Percentiles rank a stretch among this genome's conserved stretches.
These are phyloP conservation scores for Entelurus aequoreus DNA, from an alignment of 2,113 vertebrate genomes.

Conservation along the genomic window DNA sequence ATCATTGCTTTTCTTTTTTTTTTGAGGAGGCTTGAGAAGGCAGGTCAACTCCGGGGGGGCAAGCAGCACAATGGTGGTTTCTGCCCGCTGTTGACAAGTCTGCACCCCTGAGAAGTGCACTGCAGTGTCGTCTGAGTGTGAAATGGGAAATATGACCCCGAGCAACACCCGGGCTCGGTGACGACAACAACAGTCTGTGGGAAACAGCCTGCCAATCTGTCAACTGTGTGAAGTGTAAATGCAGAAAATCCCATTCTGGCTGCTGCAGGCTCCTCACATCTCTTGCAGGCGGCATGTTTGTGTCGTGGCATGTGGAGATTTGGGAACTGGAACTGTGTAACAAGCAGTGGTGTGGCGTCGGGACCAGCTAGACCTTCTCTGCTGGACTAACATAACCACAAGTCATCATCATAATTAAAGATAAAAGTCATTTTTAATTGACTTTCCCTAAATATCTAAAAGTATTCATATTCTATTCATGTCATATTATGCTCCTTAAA, in stretches of 20 bases:
- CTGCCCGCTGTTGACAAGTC: constrained; percentile 24
- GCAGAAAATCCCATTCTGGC: background rate
- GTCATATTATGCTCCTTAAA: too few species aligned
- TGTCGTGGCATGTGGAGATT: too few species aligned
- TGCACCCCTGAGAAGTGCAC: constrained; percentile 19
- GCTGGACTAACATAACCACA: too few species aligned
- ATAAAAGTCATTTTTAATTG: too few species aligned
- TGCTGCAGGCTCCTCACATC: background rate
- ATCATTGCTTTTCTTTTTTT: constrained; percentile 10
- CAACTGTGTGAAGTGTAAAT: background rate
- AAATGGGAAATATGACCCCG: constrained; percentile 13
- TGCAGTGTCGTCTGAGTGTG: constrained; percentile 5
- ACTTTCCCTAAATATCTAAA: too few species aligned
- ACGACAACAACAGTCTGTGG: constrained; percentile 11
- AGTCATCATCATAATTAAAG: too few species aligned
- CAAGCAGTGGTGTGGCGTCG: too few species aligned
- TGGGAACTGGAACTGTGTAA: too few species aligned
- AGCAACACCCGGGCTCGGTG: constrained; percentile 5
- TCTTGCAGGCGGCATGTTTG: background rate
- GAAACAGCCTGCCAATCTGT: background rate
- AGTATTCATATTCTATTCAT: too few species aligned
- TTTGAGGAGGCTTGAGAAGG: constrained; percentile 27
- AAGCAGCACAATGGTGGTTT: constrained; percentile 20
- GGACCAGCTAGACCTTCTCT: too few species aligned
- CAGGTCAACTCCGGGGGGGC: constrained; percentile 40